These are phyloP conservation scores for Prietella phreatophila DNA, from an alignment of 2,113 vertebrate genomes.

Conservation along the genomic window DNA sequence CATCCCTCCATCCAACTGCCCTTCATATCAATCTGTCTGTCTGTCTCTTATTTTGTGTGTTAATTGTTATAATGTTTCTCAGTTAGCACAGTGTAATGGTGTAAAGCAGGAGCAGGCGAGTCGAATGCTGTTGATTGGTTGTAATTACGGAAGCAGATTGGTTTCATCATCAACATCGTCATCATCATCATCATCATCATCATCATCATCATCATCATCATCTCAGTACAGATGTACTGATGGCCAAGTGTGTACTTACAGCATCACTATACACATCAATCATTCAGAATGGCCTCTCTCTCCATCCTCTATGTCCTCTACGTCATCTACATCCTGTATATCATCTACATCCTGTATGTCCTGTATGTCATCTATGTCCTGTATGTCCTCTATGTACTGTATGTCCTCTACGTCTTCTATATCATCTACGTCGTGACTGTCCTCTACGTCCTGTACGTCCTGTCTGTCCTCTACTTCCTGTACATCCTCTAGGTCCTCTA, in stretches of 20 bases:
- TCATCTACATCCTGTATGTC: background rate
- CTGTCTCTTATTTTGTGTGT: background rate
- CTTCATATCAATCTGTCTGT: background rate
- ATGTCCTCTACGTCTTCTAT: too few relatives aligned
- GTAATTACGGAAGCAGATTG: slow-evolving; percentile 72
- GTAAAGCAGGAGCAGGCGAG: slow-evolving; percentile 66
- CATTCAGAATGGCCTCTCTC: background rate
- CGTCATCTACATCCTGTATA: too few relatives aligned
- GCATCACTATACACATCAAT: background rate
- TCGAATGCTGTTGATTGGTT: slow-evolving; percentile 68
- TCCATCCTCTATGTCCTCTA: background rate
- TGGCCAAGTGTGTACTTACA: slow-evolving; percentile 20
- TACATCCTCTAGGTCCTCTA: too few relatives aligned
- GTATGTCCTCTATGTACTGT: too few relatives aligned
- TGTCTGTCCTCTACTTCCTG: too few relatives aligned
- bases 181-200: slow-evolving; percentile 56
- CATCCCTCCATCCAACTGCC: too few relatives aligned
- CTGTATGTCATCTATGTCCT: background rate
- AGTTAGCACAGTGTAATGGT: slow-evolving; percentile 55
- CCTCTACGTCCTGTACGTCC: too few relatives aligned
- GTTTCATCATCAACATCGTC: slow-evolving; percentile 68
- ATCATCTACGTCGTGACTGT: too few relatives aligned
- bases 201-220: slow-evolving; percentile 17
- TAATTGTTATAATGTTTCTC: background rate
- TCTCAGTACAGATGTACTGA: slow-evolving; percentile 5